Conservation (phyloP, 2,113 vertebrate species). For the Phalacrocorax aristotelis region DNA sequence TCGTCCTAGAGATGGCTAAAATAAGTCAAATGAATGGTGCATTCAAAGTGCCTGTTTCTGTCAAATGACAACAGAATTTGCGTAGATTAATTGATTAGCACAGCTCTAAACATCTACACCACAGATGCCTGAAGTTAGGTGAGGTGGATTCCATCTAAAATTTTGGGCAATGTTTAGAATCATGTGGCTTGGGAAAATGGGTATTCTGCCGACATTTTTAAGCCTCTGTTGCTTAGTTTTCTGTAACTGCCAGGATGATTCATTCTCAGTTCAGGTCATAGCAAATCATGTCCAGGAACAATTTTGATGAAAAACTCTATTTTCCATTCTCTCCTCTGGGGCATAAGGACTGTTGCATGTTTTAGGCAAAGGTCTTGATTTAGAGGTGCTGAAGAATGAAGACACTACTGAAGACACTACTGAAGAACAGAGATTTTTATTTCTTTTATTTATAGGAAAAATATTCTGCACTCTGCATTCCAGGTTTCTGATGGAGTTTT, state of each 20-base stretch:
- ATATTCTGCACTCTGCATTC: neutral
- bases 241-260: neutral
- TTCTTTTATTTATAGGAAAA: neutral
- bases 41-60: neutral
- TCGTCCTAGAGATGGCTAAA: neutral
- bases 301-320: constrained; percentile 15
- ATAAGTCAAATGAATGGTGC: neutral
- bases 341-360: neutral
- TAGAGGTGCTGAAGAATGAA: neutral
- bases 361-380: neutral
- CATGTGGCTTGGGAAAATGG: neutral
- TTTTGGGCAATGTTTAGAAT: neutral
- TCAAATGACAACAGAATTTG: neutral
- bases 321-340: neutral
- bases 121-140: neutral
- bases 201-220: neutral
- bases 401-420: neutral
- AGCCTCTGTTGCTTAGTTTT: neutral
- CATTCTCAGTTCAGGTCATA: neutral
- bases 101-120: neutral
- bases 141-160: neutral
- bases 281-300: neutral
- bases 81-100: neutral
- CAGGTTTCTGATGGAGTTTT: neutral
- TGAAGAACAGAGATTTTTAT: neutral